Evolutionary conservation across 2,113 vertebrate species (phyloP).

Genomic region (Psittacus erithacus): DNA sequence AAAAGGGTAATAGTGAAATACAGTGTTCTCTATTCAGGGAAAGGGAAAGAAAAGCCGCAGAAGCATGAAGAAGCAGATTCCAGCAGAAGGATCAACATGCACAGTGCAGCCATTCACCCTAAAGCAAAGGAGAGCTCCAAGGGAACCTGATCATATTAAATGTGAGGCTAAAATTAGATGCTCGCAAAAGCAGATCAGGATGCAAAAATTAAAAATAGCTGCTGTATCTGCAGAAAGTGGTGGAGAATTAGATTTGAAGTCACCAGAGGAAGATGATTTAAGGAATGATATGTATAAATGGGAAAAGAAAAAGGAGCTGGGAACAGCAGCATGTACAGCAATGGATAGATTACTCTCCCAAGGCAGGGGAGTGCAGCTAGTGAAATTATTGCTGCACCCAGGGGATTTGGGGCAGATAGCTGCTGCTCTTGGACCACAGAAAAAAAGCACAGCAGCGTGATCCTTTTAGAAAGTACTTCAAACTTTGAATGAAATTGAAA

Average conservation of each 20-base stretch:
- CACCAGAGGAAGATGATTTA: slow-evolving; percentile 3
- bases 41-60: not conserved
- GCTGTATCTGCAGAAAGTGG: slow-evolving; percentile 33
- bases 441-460: not conserved
- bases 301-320: not conserved
- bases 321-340: not conserved
- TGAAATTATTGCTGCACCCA: not conserved
- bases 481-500: not conserved
- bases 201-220: slow-evolving; percentile 54
- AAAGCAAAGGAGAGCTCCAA: slow-evolving; percentile 23
- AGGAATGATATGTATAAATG: not conserved
- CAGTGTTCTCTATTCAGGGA: not conserved
- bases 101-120: not conserved
- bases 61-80: not conserved
- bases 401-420: not conserved
- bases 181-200: not conserved
- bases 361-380: not conserved
- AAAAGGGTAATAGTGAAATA: not conserved
- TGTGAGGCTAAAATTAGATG: slow-evolving; percentile 32
- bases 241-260: slow-evolving; percentile 20
- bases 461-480: not conserved
- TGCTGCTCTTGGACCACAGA: not conserved
- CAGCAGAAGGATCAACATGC: not conserved
- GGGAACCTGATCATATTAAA: slow-evolving; percentile 20
- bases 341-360: not conserved